Evolutionary conservation across 1,140 invertebrate species (phyloP), one percentile per base, ranked within the genome.

Genomic region (Lepidurus packardi): DNA sequence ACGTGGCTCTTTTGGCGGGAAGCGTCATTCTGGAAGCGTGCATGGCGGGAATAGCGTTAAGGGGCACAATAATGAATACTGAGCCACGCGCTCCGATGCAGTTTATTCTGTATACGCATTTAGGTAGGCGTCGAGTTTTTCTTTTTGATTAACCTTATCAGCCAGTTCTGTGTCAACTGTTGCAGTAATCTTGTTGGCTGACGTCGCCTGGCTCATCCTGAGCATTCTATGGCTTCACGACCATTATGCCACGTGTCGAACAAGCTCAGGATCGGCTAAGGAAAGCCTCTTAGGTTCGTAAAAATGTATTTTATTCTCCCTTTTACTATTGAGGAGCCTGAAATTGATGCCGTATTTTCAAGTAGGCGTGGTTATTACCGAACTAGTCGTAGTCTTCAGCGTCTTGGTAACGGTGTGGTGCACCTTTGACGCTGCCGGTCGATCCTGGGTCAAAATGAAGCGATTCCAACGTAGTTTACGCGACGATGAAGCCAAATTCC

Each of bases 401-500:
- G 89, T 94, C 24, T 81, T 93, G 43, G 89, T 94, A 76, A 94
- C 92, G 0, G 90, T 93, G 1, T 95, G 93, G 93, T 96, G 94
- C 84, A 92, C 92, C 16, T 96, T 93, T 84, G 94, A 96, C 85
- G 87, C 92, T 0, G 94, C 94, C 6, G 94, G 94, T 10, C 87
- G 92, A 41, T 94, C 93, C n/a, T 96, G 94, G 94, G 93, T 96
- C 0, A 95, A 95, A 86, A 94, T 96, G 92, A 95, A 95, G 85
- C 89, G 92, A 80, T 96, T 94, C 84, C 93, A 95, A 84, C 88
- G 92, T 65, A 94, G 92, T 73, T 89, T 94, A 89, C 89, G 90
- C 81, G 91, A 93, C 81, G 89, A 89, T 1, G 85, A 88, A 77
- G 75, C 81, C 6, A 88, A 91, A 81, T 91, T 91, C 82, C 90